Base-by-base conservation (phyloP, 2,888 invertebrate genomes). In the Eristalinus sepulchralis region DNA sequence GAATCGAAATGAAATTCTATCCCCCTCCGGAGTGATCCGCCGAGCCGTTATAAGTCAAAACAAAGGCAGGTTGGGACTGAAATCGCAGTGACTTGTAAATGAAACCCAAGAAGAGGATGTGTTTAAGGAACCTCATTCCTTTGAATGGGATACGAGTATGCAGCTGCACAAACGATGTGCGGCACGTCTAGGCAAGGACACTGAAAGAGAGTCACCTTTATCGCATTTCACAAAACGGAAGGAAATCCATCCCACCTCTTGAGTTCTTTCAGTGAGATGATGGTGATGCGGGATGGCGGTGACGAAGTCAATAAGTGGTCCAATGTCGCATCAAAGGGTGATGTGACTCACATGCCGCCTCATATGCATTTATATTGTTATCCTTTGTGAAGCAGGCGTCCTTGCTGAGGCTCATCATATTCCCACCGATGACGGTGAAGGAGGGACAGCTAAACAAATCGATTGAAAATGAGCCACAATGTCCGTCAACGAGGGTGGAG, bases 331-430 rank as follows among this genome's bases (percentile, higher is more conserved):
- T 83, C 83, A 86, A 83, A 83, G 85, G 73, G 75, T 70, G 85
- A 79, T 83, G 57, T 59, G 17, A 39, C 13, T 39, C 53, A 20
- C 60, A 31, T 72, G 47, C 67, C 57, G 24, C 57, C 78, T 86
- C 83, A 86, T 86, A 86, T 86, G 86, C 86, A 86, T 86, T 86
- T 86, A 86, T 86, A 86, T 86, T 86, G 86, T 86, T 68, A 75
- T 86, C 78, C 83, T 83, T 86, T 83, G 83, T 83, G 67, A 8
- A 10, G n/a, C 33, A 5, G 31, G 31, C n/a, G n/a, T n/a, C n/a
- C n/a, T n/a, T n/a, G n/a, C n/a, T n/a, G n/a, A n/a, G n/a, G n/a
- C n/a, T n/a, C n/a, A n/a, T n/a, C n/a, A n/a, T n/a, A n/a, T n/a
- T n/a, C n/a, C n/a, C n/a, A n/a, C n/a, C n/a, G n/a, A n/a, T n/a